Base-by-base conservation (phyloP, 2,888 invertebrate species). In the Smittia sp. region DNA sequence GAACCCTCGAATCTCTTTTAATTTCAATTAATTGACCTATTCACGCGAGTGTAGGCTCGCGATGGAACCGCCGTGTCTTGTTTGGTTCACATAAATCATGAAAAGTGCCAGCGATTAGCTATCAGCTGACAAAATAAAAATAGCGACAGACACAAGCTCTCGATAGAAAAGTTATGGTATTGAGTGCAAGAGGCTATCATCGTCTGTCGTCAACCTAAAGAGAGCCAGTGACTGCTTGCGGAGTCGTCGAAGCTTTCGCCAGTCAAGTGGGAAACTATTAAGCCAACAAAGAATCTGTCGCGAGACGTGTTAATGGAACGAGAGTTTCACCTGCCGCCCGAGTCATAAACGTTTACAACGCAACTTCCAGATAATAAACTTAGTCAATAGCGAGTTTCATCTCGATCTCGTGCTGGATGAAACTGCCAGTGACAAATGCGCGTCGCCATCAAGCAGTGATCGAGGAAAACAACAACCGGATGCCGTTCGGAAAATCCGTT, bases 401-500 rank as follows among this genome's bases (percentile, higher is more conserved):
- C 11, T 46, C 46, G 46, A 13, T 46, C n/a, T 46, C 46, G 46
- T 15, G 46, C n/a, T 15, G 46, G n/a, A 2, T 46, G 15, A 46
- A 15, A 11, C 11, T 13, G 4, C 46, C 2, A n/a, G 11, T 46
- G 46, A 6, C 46, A n/a, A n/a, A n/a, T 15, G 4, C 13, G 13
- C 46, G 46, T 46, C 46, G 46, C n/a, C 46, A 15, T 15, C 46
- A 46, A 15, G 46, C 46, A 46, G 32, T 9, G 3, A 32, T 32
- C 32, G 32, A n/a, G 7, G 25, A 11, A 62, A 46, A 46, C 41
- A 46, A 67, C 32, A 68, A 68, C 68, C 68, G 68, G 68, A 68
- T 68, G 68, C 66, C 32, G 27, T 24, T 11, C 41, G 20, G 24
- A 68, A 46, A 52, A 68, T 41, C 68, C 68, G 68, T 68, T 68